These are phyloP conservation scores for Chrysina gloriosa DNA, from an alignment of 2,888 invertebrate species.

Conservation along the genomic window DNA sequence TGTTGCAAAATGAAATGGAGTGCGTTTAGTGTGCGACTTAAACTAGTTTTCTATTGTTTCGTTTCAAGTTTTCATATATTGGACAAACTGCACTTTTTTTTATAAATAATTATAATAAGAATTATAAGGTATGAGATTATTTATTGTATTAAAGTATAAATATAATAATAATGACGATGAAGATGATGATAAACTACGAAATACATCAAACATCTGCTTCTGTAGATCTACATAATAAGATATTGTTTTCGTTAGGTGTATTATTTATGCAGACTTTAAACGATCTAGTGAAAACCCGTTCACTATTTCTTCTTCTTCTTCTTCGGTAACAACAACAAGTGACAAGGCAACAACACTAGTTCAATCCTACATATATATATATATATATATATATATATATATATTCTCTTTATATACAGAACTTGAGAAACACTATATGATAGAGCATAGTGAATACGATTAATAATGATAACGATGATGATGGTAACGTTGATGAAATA, in stretches of 20 bases:
- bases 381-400: slow-evolving; percentile 2
- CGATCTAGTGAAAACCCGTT: slow-evolving; percentile 41
- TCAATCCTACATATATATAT: not conserved
- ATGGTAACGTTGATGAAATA: no score
- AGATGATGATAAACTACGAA: slow-evolving; percentile 10
- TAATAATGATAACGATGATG: no score
- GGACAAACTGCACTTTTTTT: slow-evolving; percentile 47
- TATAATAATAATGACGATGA: slow-evolving; percentile 17
- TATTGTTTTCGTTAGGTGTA: slow-evolving; percentile 34
- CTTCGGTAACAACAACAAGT: no score
- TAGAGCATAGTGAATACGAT: no score
- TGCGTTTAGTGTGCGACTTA: not conserved
- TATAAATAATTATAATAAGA: slow-evolving; percentile 36
- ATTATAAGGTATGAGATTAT: slow-evolving; percentile 42
- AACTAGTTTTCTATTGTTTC: not conserved
- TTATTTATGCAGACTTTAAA: slow-evolving; percentile 39
- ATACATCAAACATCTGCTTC: slow-evolving; percentile 36
- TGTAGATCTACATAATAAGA: slow-evolving; percentile 30
- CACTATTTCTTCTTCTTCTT: slow-evolving; percentile 10
- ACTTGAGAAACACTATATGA: no score
- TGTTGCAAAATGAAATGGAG: no score
- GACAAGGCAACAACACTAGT: slow-evolving; percentile 19
- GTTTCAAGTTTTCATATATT: slow-evolving; percentile 45
- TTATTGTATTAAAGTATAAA: slow-evolving; percentile 43
- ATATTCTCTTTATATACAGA: not conserved